A percentile compares a stretch with the other conserved stretches of the same genome.
Conservation (phyloP, 1,140 invertebrate genomes). For the Muscidifurax raptorellus region DNA sequence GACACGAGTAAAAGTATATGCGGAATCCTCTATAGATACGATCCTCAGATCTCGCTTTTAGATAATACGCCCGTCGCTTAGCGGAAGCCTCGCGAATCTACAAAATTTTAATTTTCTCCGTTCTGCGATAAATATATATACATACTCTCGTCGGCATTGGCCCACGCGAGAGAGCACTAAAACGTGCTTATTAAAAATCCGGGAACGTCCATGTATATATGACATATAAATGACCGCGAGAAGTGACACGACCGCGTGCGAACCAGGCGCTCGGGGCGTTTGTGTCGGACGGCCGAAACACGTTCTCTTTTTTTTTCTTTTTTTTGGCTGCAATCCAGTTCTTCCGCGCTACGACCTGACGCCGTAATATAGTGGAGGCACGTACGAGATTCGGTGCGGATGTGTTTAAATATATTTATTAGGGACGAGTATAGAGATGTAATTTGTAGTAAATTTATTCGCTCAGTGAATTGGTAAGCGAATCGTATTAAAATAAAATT, state of each 20-base stretch:
- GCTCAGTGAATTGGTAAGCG: not conserved
- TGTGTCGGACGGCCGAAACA: conserved; percentile 8
- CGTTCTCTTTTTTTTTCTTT: not conserved
- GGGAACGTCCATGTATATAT: not conserved
- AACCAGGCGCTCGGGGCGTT: conserved; percentile 28
- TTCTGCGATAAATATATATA: not conserved
- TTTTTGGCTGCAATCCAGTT: conserved; percentile 7
- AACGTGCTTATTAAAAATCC: conserved; percentile 19
- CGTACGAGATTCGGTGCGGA: not conserved
- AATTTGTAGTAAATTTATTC: not conserved
- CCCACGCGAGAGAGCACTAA: not conserved
- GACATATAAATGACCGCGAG: conserved; percentile 14
- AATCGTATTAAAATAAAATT: no score
- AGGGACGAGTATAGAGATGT: not conserved
- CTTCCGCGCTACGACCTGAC: not conserved
- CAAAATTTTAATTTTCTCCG: not conserved
- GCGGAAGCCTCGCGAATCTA: not conserved
- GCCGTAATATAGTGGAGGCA: not conserved
- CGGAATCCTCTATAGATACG: not conserved
- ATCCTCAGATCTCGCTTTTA: not conserved
- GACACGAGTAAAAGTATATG: no score
- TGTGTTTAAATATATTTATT: not conserved
- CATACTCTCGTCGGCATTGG: not conserved
- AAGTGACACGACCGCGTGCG: conserved; percentile 35
- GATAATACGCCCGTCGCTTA: not conserved